phyloP scores from a whole-genome alignment of 2,888 invertebrate genomes.

The Mycalesis mineus region DNA sequence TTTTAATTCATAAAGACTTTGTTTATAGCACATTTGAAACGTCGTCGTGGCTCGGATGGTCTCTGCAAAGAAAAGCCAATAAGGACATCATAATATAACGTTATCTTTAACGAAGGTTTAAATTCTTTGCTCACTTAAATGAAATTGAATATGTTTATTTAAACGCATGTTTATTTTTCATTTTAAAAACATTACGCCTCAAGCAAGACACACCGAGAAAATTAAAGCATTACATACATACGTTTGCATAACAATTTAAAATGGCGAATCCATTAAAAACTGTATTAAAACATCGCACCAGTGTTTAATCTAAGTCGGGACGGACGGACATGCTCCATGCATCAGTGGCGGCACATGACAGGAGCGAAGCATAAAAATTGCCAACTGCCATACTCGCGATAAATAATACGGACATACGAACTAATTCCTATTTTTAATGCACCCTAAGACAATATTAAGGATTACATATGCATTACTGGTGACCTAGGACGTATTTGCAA shows the following conservation, averaged over 20 bases:
- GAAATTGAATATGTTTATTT: too few species aligned
- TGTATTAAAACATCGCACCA: slow-evolving; percentile 18
- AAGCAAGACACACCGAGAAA: not conserved
- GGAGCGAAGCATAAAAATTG: slow-evolving; percentile 55
- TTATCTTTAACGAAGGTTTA: too few species aligned
- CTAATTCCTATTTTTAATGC: slow-evolving; percentile 31
- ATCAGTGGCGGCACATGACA: slow-evolving; percentile 52
- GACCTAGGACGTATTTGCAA: too few species aligned
- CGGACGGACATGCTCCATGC: slow-evolving; percentile 56
- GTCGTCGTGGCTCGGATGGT: too few species aligned
- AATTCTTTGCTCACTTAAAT: too few species aligned
- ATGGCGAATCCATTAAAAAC: slow-evolving; percentile 14
- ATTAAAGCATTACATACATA: not conserved
- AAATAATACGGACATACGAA: slow-evolving; percentile 28
- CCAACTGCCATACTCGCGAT: slow-evolving; percentile 35
- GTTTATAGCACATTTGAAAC: too few species aligned
- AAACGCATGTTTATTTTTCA: too few species aligned
- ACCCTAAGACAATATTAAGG: slow-evolving; percentile 31
- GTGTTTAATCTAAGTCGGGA: slow-evolving; percentile 60
- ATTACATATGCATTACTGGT: slow-evolving; percentile 20
- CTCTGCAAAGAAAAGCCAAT: too few species aligned
- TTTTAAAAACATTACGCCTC: not conserved
- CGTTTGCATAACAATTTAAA: slow-evolving; percentile 8
- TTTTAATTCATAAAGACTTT: too few species aligned
- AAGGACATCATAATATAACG: too few species aligned